A percentile compares a stretch with the other conserved stretches of the same genome.
phyloP scores from a whole-genome alignment of 2,113 vertebrate species.

The Ptilonorhynchus violaceus region DNA sequence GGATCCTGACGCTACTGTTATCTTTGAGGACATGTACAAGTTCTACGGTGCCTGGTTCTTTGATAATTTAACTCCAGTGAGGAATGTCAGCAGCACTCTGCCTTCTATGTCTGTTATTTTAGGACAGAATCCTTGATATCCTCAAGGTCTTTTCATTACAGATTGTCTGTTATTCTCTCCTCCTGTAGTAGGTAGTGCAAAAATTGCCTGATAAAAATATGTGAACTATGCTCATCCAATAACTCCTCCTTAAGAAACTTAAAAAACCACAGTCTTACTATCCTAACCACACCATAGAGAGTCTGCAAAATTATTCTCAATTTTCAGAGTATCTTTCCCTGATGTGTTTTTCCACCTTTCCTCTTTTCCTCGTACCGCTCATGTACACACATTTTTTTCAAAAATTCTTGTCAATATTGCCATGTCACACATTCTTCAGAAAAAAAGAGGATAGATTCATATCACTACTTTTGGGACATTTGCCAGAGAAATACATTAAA shows the following conservation, averaged over 20 bases:
- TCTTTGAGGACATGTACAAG: neutral
- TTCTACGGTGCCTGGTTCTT: neutral
- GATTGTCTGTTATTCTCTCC: neutral
- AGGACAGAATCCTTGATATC: neutral
- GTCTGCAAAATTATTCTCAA: neutral
- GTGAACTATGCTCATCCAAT: neutral
- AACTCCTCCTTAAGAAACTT: neutral
- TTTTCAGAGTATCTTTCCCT: neutral
- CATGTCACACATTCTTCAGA: neutral
- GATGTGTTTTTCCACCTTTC: neutral
- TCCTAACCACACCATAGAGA: neutral
- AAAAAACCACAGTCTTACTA: neutral
- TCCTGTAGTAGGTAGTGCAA: neutral
- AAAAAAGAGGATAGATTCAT: neutral
- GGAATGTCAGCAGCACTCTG: neutral
- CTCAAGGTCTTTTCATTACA: neutral
- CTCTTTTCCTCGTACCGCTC: neutral
- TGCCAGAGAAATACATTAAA: neutral
- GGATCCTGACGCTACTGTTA: neutral
- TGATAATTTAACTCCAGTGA: neutral
- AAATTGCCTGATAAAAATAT: neutral
- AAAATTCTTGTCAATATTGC: neutral
- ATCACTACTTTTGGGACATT: neutral
- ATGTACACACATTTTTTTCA: accelerated
- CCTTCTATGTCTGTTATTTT: neutral